A percentile compares a stretch with the other conserved stretches of the same genome.
Conservation (phyloP, 2,797 vertebrate species). For the Sebastiscus albofasciatus region DNA sequence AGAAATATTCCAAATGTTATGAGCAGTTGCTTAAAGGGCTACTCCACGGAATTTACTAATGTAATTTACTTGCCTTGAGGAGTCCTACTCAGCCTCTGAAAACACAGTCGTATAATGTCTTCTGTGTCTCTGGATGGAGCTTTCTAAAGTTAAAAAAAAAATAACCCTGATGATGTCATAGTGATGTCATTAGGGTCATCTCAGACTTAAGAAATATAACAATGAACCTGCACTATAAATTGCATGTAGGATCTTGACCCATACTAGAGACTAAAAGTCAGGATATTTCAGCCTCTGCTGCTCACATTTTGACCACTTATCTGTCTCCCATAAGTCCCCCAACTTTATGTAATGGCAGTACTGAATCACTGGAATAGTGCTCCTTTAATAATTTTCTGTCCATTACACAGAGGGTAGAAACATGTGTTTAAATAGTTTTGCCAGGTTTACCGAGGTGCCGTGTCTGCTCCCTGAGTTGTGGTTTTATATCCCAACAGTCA, state of each 20-base stretch:
- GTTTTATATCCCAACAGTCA: conserved; percentile 50
- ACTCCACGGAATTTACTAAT: not conserved
- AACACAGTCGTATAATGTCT: not conserved
- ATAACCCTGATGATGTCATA: not conserved
- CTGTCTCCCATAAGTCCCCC: not conserved
- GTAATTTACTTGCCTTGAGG: not conserved
- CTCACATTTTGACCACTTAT: not conserved
- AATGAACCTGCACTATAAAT: not conserved
- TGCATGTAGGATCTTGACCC: too few relatives aligned
- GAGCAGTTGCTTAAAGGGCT: not conserved
- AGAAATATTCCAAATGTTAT: too few relatives aligned
- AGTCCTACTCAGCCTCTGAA: not conserved
- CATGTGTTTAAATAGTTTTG: not conserved
- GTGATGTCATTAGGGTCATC: not conserved
- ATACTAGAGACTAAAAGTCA: not conserved
- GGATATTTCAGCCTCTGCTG: not conserved
- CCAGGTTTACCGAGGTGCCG: conserved; percentile 12
- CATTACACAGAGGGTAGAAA: not conserved
- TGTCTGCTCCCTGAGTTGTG: conserved; percentile 63
- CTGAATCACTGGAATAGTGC: not conserved
- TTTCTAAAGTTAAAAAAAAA: not conserved
- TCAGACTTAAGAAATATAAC: not conserved
- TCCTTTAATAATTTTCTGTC: not conserved
- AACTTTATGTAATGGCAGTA: not conserved
- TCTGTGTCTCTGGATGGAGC: not conserved